A percentile compares a stretch with the other conserved stretches of the same genome.
These are phyloP conservation scores for Chloroclystis v-ata DNA, from an alignment of 2,888 invertebrate genomes.

Conservation along the genomic window DNA sequence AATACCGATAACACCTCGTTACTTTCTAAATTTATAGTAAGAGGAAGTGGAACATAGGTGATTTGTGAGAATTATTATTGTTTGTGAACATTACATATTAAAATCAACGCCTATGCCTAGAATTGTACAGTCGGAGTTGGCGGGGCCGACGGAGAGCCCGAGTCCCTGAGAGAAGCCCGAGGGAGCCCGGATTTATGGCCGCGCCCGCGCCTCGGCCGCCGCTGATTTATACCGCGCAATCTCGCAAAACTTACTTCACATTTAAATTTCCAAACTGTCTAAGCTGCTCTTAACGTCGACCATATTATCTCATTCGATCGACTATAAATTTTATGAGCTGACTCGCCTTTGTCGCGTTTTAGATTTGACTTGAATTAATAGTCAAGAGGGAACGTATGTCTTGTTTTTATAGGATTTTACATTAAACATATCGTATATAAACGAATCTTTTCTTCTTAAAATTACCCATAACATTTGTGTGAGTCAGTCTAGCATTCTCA, in stretches of 20 bases:
- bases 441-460: too few species aligned
- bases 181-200: slow-evolving; percentile 75
- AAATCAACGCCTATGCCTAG: too few species aligned
- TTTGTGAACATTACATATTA: too few species aligned
- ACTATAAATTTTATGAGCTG: slow-evolving; percentile 78
- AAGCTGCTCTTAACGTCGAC: slow-evolving; percentile 77
- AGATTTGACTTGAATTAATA: slow-evolving; percentile 68
- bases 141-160: background rate
- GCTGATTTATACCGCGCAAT: slow-evolving; percentile 77
- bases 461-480: background rate
- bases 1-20: too few species aligned
- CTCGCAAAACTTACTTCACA: slow-evolving; percentile 79
- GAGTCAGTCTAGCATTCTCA: slow-evolving; percentile 47
- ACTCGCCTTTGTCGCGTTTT: slow-evolving; percentile 71
- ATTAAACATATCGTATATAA: background rate
- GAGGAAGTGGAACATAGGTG: too few species aligned
- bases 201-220: slow-evolving; percentile 50
- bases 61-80: too few species aligned
- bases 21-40: too few species aligned
- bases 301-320: slow-evolving; percentile 79
- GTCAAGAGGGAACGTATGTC: slow-evolving; percentile 54
- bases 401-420: slow-evolving; percentile 45
- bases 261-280: slow-evolving; percentile 79
- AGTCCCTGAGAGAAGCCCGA: slow-evolving; percentile 62
- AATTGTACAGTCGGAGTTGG: too few species aligned